These are phyloP conservation scores for Caenorhabditis zanzibari DNA, from an alignment of 2,888 invertebrate genomes.

Conservation along the genomic window DNA sequence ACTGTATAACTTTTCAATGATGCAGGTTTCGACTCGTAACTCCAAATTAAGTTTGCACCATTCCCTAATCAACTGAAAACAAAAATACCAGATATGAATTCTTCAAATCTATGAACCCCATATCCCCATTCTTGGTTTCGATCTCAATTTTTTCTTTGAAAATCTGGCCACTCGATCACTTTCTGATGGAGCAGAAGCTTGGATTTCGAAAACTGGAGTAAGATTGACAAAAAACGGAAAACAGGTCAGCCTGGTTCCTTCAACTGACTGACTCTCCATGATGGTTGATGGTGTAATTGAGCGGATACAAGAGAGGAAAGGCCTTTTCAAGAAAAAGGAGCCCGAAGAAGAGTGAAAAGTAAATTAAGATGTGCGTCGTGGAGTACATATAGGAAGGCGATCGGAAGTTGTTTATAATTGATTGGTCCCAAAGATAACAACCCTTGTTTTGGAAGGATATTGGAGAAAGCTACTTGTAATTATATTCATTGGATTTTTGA, in stretches of 20 bases:
- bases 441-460: background rate
- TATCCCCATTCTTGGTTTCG: too few relatives aligned
- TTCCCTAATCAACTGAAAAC: too few relatives aligned
- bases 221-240: constrained; percentile 56
- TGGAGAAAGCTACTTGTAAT: constrained; percentile 10
- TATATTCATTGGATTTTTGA: background rate
- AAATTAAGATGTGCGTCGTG: constrained; percentile 55
- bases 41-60: too few relatives aligned
- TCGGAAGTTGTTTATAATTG: constrained; percentile 64
- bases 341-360: constrained; percentile 53
- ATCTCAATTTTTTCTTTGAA: too few relatives aligned
- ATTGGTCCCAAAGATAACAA: constrained; percentile 47
- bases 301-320: constrained; percentile 39
- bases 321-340: constrained; percentile 18
- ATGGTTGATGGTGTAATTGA: constrained; percentile 59
- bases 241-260: constrained; percentile 22
- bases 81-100: too few relatives aligned
- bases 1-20: too few relatives aligned
- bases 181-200: background rate
- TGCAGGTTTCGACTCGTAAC: too few relatives aligned
- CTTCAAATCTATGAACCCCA: too few relatives aligned
- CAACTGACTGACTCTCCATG: constrained; percentile 24
- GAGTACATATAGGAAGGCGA: constrained; percentile 21
- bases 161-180: background rate
- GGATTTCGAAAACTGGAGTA: constrained; percentile 24